Conservation (phyloP, 2,113 vertebrate species). For the Neolamprologus hecqui region DNA sequence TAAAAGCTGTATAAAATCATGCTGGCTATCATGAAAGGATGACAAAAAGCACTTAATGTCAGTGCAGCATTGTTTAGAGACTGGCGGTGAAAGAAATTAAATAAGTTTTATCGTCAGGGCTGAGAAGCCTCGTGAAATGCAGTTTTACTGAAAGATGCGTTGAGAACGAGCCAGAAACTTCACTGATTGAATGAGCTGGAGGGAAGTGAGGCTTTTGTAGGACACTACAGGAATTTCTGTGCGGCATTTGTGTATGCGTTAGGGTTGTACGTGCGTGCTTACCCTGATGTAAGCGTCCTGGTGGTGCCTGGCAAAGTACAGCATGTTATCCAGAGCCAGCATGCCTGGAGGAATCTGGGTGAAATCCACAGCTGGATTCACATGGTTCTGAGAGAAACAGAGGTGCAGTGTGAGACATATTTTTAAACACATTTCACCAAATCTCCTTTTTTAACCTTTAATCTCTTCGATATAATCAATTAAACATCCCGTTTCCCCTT, state of each 20-base stretch:
- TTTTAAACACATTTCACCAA: neutral
- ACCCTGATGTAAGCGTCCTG: conserved; percentile 96
- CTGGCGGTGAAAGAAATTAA: neutral
- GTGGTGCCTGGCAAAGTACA: conserved; percentile 94
- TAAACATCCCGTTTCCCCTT: neutral
- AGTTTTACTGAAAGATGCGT: neutral
- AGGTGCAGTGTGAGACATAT: neutral
- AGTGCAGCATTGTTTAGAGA: neutral
- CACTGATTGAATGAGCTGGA: neutral
- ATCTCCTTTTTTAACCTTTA: neutral
- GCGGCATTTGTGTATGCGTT: neutral
- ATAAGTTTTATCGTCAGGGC: neutral
- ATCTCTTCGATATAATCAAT: neutral
- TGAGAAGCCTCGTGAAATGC: neutral
- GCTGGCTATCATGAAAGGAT: neutral
- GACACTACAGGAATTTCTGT: neutral
- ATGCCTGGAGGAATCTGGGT: conserved; percentile 97
- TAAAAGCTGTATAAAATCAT: neutral
- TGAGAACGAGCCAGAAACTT: neutral
- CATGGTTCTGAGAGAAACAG: conserved; percentile 81
- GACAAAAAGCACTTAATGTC: neutral
- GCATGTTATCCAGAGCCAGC: conserved; percentile 96
- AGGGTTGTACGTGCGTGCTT: conserved; percentile 42
- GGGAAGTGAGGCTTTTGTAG: neutral
- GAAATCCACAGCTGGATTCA: conserved; percentile 98